These are phyloP conservation scores for Stomorhina lunata DNA, from an alignment of 2,888 invertebrate genomes.

Conservation along the genomic window DNA sequence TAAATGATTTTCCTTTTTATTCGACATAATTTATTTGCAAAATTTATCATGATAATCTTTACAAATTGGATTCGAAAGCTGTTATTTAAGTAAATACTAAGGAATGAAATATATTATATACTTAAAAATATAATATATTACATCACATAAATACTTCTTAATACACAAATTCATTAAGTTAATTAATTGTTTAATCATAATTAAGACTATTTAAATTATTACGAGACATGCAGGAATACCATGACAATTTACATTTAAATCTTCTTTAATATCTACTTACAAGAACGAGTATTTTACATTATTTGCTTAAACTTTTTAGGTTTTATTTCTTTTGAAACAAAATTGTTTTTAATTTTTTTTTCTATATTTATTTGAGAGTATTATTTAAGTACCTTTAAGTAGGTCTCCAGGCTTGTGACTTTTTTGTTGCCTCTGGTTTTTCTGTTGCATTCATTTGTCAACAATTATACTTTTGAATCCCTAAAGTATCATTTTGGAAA, in stretches of 20 bases:
- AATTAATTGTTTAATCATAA: slow-evolving; percentile 23
- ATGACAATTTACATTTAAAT: background rate
- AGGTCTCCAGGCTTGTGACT: slow-evolving; percentile 22
- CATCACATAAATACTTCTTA: no score
- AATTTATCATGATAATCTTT: background rate
- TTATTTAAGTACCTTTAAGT: slow-evolving; percentile 46
- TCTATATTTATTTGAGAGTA: slow-evolving; percentile 5
- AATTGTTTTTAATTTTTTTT: slow-evolving; percentile 8
- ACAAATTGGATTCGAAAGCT: background rate
- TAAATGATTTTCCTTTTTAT: background rate
- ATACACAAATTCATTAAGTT: background rate
- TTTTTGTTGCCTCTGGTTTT: background rate
- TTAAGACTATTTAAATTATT: slow-evolving; percentile 28
- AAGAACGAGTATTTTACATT: slow-evolving; percentile 7
- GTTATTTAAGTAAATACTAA: no score
- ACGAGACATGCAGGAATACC: slow-evolving; percentile 1
- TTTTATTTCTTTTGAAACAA: background rate
- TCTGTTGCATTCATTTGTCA: slow-evolving; percentile 55
- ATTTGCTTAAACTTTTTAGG: background rate
- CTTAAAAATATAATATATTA: no score
- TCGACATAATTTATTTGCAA: background rate
- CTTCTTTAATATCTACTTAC: no score
- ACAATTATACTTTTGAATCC: slow-evolving; percentile 50
- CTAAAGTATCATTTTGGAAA: slow-evolving; percentile 57
- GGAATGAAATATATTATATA: no score